Evolutionary conservation across 2,113 vertebrate genomes (phyloP).

Genomic region (Nesogale talazaci): DNA sequence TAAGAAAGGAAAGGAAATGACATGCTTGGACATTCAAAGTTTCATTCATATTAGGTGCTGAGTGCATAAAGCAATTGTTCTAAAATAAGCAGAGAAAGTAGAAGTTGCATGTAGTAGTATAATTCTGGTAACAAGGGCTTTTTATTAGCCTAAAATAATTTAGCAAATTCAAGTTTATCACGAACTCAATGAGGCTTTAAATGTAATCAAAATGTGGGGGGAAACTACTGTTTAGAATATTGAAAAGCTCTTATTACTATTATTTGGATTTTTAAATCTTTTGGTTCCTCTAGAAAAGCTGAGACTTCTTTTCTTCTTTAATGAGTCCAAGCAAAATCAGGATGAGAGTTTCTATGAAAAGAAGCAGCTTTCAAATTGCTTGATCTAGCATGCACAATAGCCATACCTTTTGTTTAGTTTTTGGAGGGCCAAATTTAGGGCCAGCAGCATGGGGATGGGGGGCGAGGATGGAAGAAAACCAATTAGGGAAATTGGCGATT

Average conservation of each 20-base stretch:
- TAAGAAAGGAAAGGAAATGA: not conserved
- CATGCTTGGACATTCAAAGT: not conserved
- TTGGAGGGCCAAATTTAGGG: constrained; percentile 31
- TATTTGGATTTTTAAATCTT: constrained; percentile 12
- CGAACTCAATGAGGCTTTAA: constrained; percentile 50
- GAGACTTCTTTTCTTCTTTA: not conserved
- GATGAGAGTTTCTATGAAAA: not conserved
- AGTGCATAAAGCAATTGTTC: not conserved
- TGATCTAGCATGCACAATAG: not conserved
- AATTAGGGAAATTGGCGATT: not conserved
- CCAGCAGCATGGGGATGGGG: too few species aligned
- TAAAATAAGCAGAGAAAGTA: constrained; percentile 32
- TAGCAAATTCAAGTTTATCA: constrained; percentile 45
- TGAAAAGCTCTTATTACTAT: not conserved
- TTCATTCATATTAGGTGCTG: not conserved
- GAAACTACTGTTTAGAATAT: not conserved
- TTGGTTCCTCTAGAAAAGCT: not conserved
- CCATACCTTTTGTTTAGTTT: constrained; percentile 25
- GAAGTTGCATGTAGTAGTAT: not conserved
- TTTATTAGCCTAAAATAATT: constrained; percentile 49
- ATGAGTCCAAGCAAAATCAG: not conserved
- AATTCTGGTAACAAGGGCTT: not conserved
- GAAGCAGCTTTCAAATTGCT: not conserved
- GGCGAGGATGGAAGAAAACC: not conserved
- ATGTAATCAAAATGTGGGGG: constrained; percentile 59